Percentiles rank a stretch among this genome's conserved stretches.
Evolutionary conservation across 2,113 vertebrate genomes (phyloP).

Genomic region (Machaerirhynchus nigripectus): DNA sequence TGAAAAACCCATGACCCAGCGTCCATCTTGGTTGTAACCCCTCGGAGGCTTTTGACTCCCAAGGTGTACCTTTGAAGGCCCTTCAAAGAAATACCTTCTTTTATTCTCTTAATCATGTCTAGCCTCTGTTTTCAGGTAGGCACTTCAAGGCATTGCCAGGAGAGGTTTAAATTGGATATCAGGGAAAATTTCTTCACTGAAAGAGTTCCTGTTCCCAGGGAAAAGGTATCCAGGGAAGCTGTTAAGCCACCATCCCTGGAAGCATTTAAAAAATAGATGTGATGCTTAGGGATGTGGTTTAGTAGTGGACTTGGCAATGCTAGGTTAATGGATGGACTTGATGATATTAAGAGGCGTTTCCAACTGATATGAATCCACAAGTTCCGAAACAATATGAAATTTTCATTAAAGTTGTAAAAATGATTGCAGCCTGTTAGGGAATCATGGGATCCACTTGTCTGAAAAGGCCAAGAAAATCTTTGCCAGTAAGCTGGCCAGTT

Average conservation of each 20-base stretch:
- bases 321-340: background rate
- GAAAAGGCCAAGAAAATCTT: background rate
- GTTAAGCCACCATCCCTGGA: background rate
- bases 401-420: background rate
- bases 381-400: background rate
- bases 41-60: background rate
- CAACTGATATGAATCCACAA: background rate
- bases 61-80: background rate
- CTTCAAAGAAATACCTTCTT: background rate
- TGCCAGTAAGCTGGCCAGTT: background rate
- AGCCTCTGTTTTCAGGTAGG: background rate
- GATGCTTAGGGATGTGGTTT: background rate
- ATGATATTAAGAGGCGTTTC: background rate
- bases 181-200: background rate
- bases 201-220: background rate
- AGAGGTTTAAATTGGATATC: background rate
- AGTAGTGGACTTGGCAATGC: background rate
- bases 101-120: background rate
- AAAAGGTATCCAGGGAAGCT: background rate
- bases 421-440: background rate
- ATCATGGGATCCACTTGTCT: background rate
- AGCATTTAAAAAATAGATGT: background rate
- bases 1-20: accelerated
- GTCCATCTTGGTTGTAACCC: accelerated
- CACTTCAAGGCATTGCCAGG: background rate